Conservation (phyloP, 2,113 vertebrate genomes). For the Physeter macrocephalus region DNA sequence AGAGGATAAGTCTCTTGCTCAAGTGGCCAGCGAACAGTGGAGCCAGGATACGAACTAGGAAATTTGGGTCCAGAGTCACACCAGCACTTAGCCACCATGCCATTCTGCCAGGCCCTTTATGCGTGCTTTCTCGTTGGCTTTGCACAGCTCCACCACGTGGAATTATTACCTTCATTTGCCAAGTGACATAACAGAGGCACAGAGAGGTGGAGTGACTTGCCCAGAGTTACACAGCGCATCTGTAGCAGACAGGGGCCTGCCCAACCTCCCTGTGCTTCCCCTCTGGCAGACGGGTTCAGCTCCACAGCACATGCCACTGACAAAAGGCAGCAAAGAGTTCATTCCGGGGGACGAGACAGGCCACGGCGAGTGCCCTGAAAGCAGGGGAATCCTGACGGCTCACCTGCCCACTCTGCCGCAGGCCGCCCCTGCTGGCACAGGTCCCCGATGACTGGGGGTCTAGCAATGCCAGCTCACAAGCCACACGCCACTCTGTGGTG, state of each 20-base stretch:
- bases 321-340: background rate
- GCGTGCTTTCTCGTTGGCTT: background rate
- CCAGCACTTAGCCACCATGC: accelerated
- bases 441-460: conserved; percentile 30
- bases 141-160: background rate
- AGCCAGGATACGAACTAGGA: background rate
- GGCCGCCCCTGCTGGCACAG: background rate
- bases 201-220: background rate
- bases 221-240: background rate
- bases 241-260: background rate
- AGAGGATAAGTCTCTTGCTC: background rate
- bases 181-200: background rate
- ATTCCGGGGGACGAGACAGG: background rate
- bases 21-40: background rate
- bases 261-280: background rate
- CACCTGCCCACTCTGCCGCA: background rate
- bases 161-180: background rate
- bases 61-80: background rate
- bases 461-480: conserved; percentile 20
- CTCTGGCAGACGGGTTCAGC: background rate
- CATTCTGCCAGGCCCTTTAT: background rate
- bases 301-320: background rate
- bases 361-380: background rate
- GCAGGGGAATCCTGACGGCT: background rate
- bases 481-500: background rate